Conservation (phyloP, 2,113 vertebrate genomes). For the Vulpes vulpes region DNA sequence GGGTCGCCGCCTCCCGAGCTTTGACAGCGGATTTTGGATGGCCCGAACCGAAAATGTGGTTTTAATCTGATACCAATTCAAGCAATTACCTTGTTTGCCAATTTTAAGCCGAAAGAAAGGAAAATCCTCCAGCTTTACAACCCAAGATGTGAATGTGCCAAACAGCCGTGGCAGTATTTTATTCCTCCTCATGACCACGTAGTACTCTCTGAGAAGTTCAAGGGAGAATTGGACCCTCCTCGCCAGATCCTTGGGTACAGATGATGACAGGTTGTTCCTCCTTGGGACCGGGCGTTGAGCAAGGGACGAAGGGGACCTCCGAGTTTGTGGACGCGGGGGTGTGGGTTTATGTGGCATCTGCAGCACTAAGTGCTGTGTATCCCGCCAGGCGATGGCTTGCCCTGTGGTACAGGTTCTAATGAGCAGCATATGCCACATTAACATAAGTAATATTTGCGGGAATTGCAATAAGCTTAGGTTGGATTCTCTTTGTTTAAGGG, state of each 20-base stretch:
- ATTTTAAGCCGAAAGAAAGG: conserved; percentile 60
- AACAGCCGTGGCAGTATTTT: conserved; percentile 54
- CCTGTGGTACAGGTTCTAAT: conserved; percentile 62
- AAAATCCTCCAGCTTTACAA: conserved; percentile 13
- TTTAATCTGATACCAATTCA: conserved; percentile 67
- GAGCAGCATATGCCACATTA: conserved; percentile 76
- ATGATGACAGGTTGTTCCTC: conserved; percentile 67
- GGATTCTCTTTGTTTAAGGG: conserved; percentile 69
- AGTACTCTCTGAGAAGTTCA: conserved; percentile 66
- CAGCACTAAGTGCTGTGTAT: conserved; percentile 41
- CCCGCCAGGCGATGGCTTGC: conserved; percentile 52
- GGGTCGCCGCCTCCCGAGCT: background rate
- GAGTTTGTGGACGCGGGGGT: background rate
- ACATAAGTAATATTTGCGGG: conserved; percentile 72
- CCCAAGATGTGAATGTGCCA: conserved; percentile 69
- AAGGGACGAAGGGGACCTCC: conserved; percentile 24
- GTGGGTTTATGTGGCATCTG: background rate
- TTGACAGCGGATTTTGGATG: background rate
- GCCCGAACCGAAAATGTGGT: conserved; percentile 67
- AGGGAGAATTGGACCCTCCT: background rate
- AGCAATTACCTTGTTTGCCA: conserved; percentile 64
- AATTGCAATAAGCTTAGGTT: conserved; percentile 63
- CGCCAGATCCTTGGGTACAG: background rate
- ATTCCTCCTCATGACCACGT: conserved; percentile 69
- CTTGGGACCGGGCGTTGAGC: conserved; percentile 37